Base-by-base conservation (phyloP, 2,888 invertebrate species). In the Cryptocephalus moraei region DNA sequence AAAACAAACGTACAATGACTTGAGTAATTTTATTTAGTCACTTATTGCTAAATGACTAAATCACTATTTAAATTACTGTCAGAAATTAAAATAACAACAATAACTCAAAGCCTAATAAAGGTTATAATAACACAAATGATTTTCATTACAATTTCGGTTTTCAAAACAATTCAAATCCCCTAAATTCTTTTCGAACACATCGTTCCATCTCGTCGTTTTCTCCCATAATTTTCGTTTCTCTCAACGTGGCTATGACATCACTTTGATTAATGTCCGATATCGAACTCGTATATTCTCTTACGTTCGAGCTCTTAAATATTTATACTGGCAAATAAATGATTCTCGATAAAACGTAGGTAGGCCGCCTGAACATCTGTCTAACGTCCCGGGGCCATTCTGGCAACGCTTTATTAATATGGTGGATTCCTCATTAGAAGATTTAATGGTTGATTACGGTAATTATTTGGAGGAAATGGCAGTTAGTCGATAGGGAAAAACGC, bases 361-460 rank as follows among this genome's bases (percentile, higher is more conserved):
- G 36, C 36, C 11, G 12, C 36, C 36, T 22, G 22, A 56, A 49
- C 57, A 56, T 53, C 57, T 56, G 57, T 56, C 56, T 54, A 53
- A 48, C 54, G 49, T 52, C 60, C 56, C 49, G 52, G 50, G 56
- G 60, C 56, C 11, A 56, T 57, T 54, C 56, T 50, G 50, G 43
- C 46, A 22, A 22, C 22, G 22, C 47, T 54, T 58, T 57, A 60
- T 59, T 56, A 59, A 59, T 60, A 55, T 50, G 48, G 53, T 56
- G 49, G 51, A 54, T 51, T 54, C 48, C 54, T 57, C 58, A 60
- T 61, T 60, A 61, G 50, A 55, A 50, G 51, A 54, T 54, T 59
- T 55, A 60, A 59, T 53, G 49, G 50, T 51, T 54, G 57, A 59
- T 59, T 56, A 56, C 55, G 41, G 49, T 50, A 45, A 56, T 55